These are phyloP conservation scores for Acanthisitta chloris DNA, from an alignment of 2,113 vertebrate genomes.

Conservation along the genomic window DNA sequence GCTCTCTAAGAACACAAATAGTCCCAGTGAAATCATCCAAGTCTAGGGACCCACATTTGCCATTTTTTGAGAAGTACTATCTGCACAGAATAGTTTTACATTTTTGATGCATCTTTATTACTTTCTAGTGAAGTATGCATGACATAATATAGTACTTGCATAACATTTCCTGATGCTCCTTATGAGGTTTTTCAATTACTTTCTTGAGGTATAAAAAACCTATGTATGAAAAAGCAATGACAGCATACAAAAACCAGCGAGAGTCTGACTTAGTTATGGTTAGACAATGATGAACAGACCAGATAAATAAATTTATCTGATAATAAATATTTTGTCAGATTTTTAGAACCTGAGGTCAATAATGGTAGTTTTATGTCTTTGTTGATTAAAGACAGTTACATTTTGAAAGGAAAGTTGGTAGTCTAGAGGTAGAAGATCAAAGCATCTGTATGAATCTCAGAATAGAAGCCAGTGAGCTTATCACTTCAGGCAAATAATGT, in stretches of 20 bases:
- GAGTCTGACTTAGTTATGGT: background rate
- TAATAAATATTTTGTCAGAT: background rate
- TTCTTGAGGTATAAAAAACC: background rate
- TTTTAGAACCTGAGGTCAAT: background rate
- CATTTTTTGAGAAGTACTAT: background rate
- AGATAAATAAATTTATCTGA: background rate
- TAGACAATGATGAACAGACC: background rate
- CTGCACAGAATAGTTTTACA: background rate
- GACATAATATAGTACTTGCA: background rate
- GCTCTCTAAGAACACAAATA: background rate
- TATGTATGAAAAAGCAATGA: background rate
- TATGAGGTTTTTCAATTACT: background rate
- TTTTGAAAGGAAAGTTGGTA: constrained; percentile 39
- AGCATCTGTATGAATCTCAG: constrained; percentile 16
- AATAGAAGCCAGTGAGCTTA: constrained; percentile 23
- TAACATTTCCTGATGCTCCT: background rate
- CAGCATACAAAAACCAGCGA: background rate
- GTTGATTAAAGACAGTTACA: constrained; percentile 29
- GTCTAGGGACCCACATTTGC: background rate
- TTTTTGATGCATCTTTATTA: background rate
- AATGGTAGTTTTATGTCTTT: background rate
- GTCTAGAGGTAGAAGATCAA: constrained; percentile 49
- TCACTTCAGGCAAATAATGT: constrained; percentile 27
- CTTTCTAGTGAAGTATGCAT: background rate
- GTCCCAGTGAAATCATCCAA: background rate